phyloP scores from a whole-genome alignment of 2,797 vertebrate genomes.

The Phoebastria nigripes region DNA sequence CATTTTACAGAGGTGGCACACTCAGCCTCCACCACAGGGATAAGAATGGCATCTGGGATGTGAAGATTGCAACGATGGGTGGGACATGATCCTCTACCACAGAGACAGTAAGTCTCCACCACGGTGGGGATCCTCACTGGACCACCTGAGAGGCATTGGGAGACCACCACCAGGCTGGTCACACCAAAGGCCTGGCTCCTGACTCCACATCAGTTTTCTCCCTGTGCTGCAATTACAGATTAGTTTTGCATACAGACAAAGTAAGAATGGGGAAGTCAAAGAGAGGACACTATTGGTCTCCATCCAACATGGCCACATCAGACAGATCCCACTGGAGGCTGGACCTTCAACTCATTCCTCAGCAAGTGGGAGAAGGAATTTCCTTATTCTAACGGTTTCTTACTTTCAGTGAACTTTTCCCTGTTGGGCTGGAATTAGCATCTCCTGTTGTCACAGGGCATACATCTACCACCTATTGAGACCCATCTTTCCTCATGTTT shows the following conservation, averaged over 20 bases:
- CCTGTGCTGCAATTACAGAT: not conserved
- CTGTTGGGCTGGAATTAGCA: not conserved
- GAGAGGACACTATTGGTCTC: not conserved
- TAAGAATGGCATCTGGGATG: not conserved
- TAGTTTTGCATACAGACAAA: not conserved
- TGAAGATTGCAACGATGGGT: rapidly evolving
- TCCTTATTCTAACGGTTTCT: not conserved
- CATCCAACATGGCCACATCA: not conserved
- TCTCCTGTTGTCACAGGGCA: not conserved
- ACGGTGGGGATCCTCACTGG: not conserved
- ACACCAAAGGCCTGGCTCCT: not conserved
- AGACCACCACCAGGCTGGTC: not conserved
- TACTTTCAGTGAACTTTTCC: not conserved
- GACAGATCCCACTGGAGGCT: not conserved
- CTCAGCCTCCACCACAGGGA: not conserved
- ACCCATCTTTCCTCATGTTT: not conserved
- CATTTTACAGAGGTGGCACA: not conserved
- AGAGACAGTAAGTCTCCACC: rapidly evolving
- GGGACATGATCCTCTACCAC: not conserved
- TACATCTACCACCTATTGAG: not conserved
- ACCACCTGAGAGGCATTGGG: not conserved
- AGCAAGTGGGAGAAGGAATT: not conserved
- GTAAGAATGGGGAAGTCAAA: not conserved
- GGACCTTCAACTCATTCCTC: not conserved
- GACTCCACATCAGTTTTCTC: not conserved